Evolutionary conservation across 1,140 invertebrate genomes (phyloP), one percentile per base, ranked within the genome.

Genomic region (Matsumurasca onukii): DNA sequence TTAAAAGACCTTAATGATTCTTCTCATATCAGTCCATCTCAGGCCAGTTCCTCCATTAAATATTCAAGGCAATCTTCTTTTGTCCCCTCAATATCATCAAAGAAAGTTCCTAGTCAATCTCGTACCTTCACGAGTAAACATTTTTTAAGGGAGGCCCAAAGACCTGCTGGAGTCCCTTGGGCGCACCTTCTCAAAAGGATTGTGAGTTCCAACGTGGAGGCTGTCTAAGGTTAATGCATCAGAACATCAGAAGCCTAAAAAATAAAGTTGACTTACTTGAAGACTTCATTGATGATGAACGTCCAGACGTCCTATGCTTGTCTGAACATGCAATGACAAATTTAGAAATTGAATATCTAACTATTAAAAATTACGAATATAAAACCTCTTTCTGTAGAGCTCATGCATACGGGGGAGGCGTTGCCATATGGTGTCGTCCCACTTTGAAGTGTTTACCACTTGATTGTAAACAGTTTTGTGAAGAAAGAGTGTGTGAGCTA

Each of bases 291-390:
- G 39, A 45, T n/a, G 39, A 45, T 45, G 39, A 45, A 45, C 9
- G n/a, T 45, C 39, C 39, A 45, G 39, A 45, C n/a, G 39, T 45
- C 39, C n/a, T 45, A n/a, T 45, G 39, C 39, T n/a, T 45, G 39
- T 45, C 39, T 45, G 39, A 45, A n/a, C 39, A 45, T n/a, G 9
- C 39, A 45, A 9, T 45, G 39, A 45, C 9, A 45, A 12, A 45
- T 45, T 45, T 45, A 12, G 39, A 45, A n/a, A 45, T 45, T 12
- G 9, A 45, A n/a, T 12, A 45, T 45, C 39, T 45, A 12, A n/a
- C n/a, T 45, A 12, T 45, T 12, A 45, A 45, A n/a, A 45, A 45
- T 45, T 45, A 12, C 39, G 9, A n/a, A 12, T 45, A 45, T 45
- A 45, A 12, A 12, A 45, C 39, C 9, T 45, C 39, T 45, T 45